Evolutionary conservation across 2,797 vertebrate genomes (phyloP), one percentile per base, ranked within the genome.

Genomic region (Macropus fuliginosus): DNA sequence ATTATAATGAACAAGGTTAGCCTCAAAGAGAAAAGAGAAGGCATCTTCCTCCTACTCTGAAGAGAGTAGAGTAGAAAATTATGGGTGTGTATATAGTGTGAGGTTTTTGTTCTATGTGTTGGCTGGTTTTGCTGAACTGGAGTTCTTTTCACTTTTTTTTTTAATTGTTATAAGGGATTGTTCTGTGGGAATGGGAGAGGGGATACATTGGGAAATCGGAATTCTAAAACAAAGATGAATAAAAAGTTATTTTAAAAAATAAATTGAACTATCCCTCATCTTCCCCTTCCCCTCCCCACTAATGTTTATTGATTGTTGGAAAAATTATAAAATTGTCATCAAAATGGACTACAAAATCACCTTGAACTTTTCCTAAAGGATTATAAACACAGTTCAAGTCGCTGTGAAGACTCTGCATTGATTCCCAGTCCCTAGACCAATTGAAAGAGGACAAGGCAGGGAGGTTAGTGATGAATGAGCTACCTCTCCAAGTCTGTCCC

Each of bases 401-500:
- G 9, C 34, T 16, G 1, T n/a, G 34, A 74, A 40, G 0, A 5
- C 62, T 34, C 62, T 3, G 27, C 34, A 8, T 28, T 55, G 62
- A 93, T 66, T 87, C 66, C 56, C 52, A 66, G 66, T 56, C 92
- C 91, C 57, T 24, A 87, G 34, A 92, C 93, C 66, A 66, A 93
- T 96, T 18, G 62, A 14, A n/a, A 40, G 62, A 74, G 18, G 54
- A 81, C n/a, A 55, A 55, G 34, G 56, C 34, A 62, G 54, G 91
- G 91, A 94, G 91, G 95, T 92, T 95, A 92, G 94, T 90, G 95
- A 97, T 90, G 62, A 94, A 62, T 50, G 97, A 59, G 90, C 9
- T 1, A 52, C 93, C 89, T 91, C 96, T 94, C 91, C 92, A 94
- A 93, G 93, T 97, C 91, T 93, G 94, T 95, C 54, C 13, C 96